Conservation (phyloP, 2,113 vertebrate species). For the Pollachius pollachius region DNA sequence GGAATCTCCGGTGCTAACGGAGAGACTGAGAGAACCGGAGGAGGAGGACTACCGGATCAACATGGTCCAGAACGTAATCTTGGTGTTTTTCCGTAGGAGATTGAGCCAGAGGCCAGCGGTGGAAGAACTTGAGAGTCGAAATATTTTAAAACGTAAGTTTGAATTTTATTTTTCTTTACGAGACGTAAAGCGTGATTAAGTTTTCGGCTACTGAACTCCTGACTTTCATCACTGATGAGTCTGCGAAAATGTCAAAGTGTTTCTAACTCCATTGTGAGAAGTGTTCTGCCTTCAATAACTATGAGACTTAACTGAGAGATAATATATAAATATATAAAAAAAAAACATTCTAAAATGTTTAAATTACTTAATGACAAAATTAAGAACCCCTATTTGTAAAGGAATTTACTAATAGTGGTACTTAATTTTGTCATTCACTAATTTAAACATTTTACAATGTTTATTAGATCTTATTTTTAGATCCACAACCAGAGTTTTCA, state of each 20-base stretch:
- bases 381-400: too few species aligned
- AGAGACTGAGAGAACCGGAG: conserved; percentile 23
- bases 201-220: too few species aligned
- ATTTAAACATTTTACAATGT: background rate
- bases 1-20: conserved; percentile 26
- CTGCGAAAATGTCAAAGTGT: too few species aligned
- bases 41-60: conserved; percentile 3
- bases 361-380: background rate
- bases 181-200: background rate
- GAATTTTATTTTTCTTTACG: background rate
- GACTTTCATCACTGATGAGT: too few species aligned
- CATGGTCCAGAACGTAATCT: conserved; percentile 97
- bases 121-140: conserved; percentile 96
- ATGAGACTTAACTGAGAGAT: too few species aligned
- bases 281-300: background rate
- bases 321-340: too few species aligned
- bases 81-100: conserved; percentile 98
- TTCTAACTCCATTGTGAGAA: too few species aligned
- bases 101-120: conserved; percentile 96
- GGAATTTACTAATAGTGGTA: background rate
- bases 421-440: background rate
- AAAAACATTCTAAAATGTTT: background rate
- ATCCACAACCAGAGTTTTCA: background rate
- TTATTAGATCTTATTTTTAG: background rate
- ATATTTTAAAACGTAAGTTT: conserved; percentile 96